These are phyloP conservation scores for Notothenia rossii DNA, from an alignment of 2,113 vertebrate genomes.

Conservation along the genomic window DNA sequence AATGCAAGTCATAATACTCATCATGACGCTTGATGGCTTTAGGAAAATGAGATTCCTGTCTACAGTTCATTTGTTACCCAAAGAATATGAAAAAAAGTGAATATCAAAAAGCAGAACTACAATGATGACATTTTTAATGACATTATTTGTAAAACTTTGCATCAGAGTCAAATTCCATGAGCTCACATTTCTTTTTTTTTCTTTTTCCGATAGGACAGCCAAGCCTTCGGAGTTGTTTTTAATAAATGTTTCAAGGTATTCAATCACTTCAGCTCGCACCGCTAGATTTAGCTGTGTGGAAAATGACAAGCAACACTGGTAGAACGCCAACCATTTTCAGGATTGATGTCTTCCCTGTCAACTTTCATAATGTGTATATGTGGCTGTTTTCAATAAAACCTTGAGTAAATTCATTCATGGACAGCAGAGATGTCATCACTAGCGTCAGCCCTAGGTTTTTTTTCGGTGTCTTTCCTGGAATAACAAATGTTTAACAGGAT, in stretches of 20 bases:
- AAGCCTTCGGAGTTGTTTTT: slow-evolving; percentile 48
- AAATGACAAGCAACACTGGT: slow-evolving; percentile 90
- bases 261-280: slow-evolving; percentile 87
- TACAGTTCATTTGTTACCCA: background rate
- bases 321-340: slow-evolving; percentile 83
- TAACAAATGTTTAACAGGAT: slow-evolving; percentile 22
- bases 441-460: background rate
- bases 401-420: slow-evolving; percentile 35
- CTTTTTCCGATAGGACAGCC: slow-evolving; percentile 87
- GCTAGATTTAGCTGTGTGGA: slow-evolving; percentile 86
- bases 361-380: slow-evolving; percentile 33
- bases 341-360: slow-evolving; percentile 35
- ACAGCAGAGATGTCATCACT: slow-evolving; percentile 36
- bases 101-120: slow-evolving; percentile 53
- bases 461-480: slow-evolving; percentile 66
- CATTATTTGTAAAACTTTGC: slow-evolving; percentile 88
- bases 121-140: slow-evolving; percentile 80
- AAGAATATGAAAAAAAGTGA: slow-evolving; percentile 8
- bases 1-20: slow-evolving; percentile 25
- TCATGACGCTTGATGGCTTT: slow-evolving; percentile 23
- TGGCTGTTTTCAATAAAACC: slow-evolving; percentile 20
- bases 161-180: slow-evolving; percentile 90
- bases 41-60: slow-evolving; percentile 7
- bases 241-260: slow-evolving; percentile 70
- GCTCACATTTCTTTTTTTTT: slow-evolving; percentile 76